Conservation (phyloP, 2,797 vertebrate genomes). For the Pachyuromys duprasi region DNA sequence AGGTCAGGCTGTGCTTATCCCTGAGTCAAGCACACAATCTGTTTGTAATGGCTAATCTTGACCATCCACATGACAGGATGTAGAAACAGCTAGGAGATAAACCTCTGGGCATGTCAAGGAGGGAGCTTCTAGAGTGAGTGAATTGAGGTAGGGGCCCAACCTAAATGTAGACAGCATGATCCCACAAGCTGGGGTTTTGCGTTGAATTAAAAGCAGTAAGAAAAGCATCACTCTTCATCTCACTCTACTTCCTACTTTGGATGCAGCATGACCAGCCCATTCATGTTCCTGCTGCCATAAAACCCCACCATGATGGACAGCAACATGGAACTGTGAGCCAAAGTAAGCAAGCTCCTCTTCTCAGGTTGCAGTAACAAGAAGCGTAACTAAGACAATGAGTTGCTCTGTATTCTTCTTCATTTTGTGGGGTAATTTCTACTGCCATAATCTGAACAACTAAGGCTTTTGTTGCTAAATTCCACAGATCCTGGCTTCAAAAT, state of each 20-base stretch:
- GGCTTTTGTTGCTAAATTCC: not conserved
- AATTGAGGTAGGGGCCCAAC: not conserved
- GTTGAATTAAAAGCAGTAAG: not conserved
- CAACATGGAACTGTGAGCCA: not conserved
- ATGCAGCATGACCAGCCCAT: accelerated
- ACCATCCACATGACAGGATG: not conserved
- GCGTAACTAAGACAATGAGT: not conserved
- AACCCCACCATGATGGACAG: not conserved
- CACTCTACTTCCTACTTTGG: not conserved
- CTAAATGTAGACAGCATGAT: not conserved
- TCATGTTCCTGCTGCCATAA: not conserved
- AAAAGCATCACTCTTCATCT: not conserved
- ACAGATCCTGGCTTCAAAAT: not conserved
- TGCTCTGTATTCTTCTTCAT: not conserved
- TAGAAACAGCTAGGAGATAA: not conserved
- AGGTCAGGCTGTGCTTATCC: accelerated
- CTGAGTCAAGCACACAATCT: not conserved
- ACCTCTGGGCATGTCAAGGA: not conserved
- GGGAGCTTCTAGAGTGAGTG: not conserved
- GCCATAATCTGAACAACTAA: not conserved
- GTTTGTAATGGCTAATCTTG: not conserved
- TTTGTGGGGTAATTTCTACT: not conserved
- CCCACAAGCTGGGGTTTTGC: not conserved
- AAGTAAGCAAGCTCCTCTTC: not conserved
- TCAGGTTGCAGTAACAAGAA: not conserved